Percentiles rank a stretch among this genome's conserved stretches.
phyloP scores from a whole-genome alignment of 92 coral and sea anemone genomes.

The Bergia puertoricense region DNA sequence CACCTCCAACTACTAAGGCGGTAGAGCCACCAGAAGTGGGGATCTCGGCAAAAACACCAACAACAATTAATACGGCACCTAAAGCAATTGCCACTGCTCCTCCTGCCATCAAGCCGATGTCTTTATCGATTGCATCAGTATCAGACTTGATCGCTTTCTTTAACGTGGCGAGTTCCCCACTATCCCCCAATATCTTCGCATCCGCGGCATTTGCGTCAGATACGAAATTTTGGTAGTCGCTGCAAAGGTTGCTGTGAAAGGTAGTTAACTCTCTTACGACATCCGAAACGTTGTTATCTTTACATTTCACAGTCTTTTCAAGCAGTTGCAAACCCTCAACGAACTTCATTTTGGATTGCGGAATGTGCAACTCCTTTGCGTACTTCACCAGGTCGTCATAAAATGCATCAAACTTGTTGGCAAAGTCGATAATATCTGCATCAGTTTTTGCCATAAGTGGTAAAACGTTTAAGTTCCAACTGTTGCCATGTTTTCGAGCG shows the following conservation, averaged over 20 bases:
- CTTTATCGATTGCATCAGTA: slow-evolving; percentile 10
- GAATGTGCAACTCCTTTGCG: slow-evolving; percentile 5
- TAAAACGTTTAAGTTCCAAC: slow-evolving; percentile 21
- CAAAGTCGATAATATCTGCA: slow-evolving; percentile 35
- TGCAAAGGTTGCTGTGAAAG: slow-evolving; percentile 22
- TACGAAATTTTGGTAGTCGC: neutral
- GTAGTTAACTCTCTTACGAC: slow-evolving; percentile 13
- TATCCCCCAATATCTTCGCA: slow-evolving; percentile 11
- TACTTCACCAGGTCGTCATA: slow-evolving; percentile 41
- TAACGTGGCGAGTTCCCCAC: slow-evolving; percentile 10
- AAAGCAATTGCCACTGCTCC: neutral
- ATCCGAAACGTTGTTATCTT: slow-evolving; percentile 10
- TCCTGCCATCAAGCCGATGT: slow-evolving; percentile 38
- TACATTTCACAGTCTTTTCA: neutral
- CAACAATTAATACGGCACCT: neutral
- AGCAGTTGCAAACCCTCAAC: slow-evolving; percentile 28
- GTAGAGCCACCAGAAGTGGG: slow-evolving; percentile 33
- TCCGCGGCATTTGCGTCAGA: slow-evolving; percentile 16
- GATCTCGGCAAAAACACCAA: slow-evolving; percentile 30
- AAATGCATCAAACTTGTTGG: slow-evolving; percentile 38
- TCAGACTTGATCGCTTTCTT: neutral
- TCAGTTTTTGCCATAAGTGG: slow-evolving; percentile 40
- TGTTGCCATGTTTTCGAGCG: slow-evolving; percentile 31
- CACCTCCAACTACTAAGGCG: slow-evolving; percentile 28
- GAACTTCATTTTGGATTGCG: slow-evolving; percentile 8